Evolutionary conservation across 2,797 vertebrate genomes (phyloP), one percentile per base, ranked within the genome.

Genomic region (Champsocephalus gunnari): DNA sequence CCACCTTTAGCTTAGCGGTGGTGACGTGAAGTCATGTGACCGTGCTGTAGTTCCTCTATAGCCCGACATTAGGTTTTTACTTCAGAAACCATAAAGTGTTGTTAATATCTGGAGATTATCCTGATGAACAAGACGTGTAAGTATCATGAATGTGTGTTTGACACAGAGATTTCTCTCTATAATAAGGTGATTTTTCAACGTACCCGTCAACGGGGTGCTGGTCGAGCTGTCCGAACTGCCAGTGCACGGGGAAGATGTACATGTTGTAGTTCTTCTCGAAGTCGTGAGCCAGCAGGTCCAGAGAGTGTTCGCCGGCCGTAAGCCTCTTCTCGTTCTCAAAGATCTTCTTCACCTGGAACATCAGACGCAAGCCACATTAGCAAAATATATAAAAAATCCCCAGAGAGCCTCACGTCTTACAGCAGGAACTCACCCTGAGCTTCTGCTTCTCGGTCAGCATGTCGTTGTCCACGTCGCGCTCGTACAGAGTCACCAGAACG

Each of bases 191-290:
- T 38, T n/a, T 12, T 7, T 21, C 12, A 12, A 86, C 96, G 56
- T 94, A 99, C 98, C 98, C 96, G 0, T 99, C 98, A 0, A 92
- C 82, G 57, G 98, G 98, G 87, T 99, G 98, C 93, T 97, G 97
- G 92, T 99, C 98, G 45, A 99, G 96, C 95, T 99, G 97, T 45
- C 97, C 97, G 0, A 99, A 99, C 92, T 99, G 98, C 98, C 98
- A 99, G 94, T 99, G 98, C 69, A 99, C 98, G 0, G 98, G 98
- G 96, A 97, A 99, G 95, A 99, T 96, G 94, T 98, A 99, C 98
- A 99, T 99, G 91, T 99, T 98, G 96, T 99, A 99, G 94, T 99
- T 99, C 96, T 99, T 99, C 90, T 98, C 94, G 9, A 99, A 99
- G 95, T 99, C 98, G 0, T 96, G 94, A 45, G 96, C 97, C 92